phyloP scores from a whole-genome alignment of 1,140 invertebrate genomes.

The Drosophila baimaii region DNA sequence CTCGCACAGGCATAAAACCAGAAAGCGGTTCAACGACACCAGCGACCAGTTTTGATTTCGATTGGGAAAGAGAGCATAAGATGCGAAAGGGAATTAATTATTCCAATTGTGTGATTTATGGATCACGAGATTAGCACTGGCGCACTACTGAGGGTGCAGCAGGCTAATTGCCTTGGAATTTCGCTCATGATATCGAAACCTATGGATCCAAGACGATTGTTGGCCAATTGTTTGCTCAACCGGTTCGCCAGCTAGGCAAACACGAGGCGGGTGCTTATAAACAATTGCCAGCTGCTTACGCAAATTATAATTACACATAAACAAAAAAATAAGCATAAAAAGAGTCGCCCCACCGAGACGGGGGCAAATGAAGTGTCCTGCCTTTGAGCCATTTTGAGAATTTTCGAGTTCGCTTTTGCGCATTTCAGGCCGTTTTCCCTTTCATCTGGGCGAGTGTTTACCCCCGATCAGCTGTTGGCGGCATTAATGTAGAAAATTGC shows the following conservation, averaged over 20 bases:
- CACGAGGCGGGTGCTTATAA: constrained; percentile 1
- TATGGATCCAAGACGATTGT: constrained; percentile 56
- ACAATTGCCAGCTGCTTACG: constrained; percentile 51
- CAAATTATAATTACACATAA: constrained; percentile 19
- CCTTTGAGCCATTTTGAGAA: background rate
- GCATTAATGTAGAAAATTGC: constrained; percentile 39
- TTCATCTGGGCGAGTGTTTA: constrained; percentile 24
- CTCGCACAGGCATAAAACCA: constrained; percentile 14
- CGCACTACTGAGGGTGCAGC: constrained; percentile 32
- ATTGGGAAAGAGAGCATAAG: constrained; percentile 25
- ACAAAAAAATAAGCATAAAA: constrained; percentile 9
- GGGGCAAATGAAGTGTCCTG: background rate
- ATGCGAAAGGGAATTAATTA: constrained; percentile 51
- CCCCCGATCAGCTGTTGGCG: constrained; percentile 23
- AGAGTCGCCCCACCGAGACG: background rate
- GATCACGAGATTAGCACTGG: constrained; percentile 28
- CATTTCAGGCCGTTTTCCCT: constrained; percentile 22
- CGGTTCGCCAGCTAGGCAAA: constrained; percentile 37
- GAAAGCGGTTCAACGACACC: constrained; percentile 67
- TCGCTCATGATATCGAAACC: constrained; percentile 38
- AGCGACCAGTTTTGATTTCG: constrained; percentile 60
- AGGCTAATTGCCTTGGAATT: constrained; percentile 29
- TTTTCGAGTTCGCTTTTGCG: background rate
- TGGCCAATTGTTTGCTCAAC: constrained; percentile 63
- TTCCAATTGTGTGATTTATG: constrained; percentile 53